These are phyloP conservation scores for Drosophila mimica DNA, from an alignment of 2,888 invertebrate genomes.

Conservation along the genomic window DNA sequence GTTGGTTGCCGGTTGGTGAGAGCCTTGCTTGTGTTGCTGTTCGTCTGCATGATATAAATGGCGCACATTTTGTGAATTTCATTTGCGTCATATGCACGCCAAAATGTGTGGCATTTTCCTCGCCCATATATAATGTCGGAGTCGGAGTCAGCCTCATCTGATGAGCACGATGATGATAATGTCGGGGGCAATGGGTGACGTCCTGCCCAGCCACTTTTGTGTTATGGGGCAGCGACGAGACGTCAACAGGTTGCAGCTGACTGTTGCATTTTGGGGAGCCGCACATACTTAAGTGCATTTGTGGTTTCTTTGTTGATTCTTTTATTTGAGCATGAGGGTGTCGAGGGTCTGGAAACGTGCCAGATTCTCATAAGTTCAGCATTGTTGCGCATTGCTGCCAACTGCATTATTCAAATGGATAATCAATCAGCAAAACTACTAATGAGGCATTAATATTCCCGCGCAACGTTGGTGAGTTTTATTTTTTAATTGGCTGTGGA, in stretches of 20 bases:
- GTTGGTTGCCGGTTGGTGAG: slow-evolving; percentile 19
- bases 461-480: slow-evolving; percentile 16
- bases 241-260: slow-evolving; percentile 42
- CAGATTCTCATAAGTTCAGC: slow-evolving; percentile 21
- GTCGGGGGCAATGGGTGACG: slow-evolving; percentile 51
- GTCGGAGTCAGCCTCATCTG: slow-evolving; percentile 23
- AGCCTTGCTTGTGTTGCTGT: slow-evolving; percentile 2
- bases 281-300: slow-evolving; percentile 34
- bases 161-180: slow-evolving; percentile 62
- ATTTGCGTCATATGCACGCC: slow-evolving; percentile 78
- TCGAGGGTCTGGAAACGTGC: slow-evolving; percentile 38
- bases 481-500: slow-evolving; percentile 48
- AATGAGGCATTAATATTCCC: slow-evolving; percentile 43
- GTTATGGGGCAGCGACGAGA: slow-evolving; percentile 23
- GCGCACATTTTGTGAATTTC: slow-evolving; percentile 80
- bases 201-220: slow-evolving; percentile 39
- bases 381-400: slow-evolving; percentile 1
- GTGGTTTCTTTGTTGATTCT: slow-evolving; percentile 6
- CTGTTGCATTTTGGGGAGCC: slow-evolving; percentile 15
- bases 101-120: slow-evolving; percentile 65
- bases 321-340: slow-evolving; percentile 9
- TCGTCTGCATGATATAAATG: slow-evolving; percentile 72
- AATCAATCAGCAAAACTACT: slow-evolving; percentile 29
- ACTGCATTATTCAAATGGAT: neutral
- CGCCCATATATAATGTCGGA: slow-evolving; percentile 25